Conservation (phyloP, 1,140 invertebrate species). For the Sminthurinus signatus region DNA sequence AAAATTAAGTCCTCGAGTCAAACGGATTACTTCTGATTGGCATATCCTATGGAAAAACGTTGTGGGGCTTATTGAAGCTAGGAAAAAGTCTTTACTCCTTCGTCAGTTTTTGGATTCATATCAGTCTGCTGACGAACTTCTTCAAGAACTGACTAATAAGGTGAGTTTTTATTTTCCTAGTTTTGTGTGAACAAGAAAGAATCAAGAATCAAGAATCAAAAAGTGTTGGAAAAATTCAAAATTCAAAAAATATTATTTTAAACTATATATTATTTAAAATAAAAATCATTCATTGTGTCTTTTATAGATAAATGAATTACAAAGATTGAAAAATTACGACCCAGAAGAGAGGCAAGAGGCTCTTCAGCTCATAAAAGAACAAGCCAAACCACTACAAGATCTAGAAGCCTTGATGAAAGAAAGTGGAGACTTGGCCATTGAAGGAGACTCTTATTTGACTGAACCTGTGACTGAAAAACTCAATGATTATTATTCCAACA, state of each 20-base stretch:
- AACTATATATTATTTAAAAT: too few relatives aligned
- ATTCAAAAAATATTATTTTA: not conserved
- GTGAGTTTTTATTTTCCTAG: too few relatives aligned
- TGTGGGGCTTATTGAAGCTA: not conserved
- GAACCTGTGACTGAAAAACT: constrained; percentile 10
- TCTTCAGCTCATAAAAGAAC: constrained; percentile 20
- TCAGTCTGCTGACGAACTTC: not conserved
- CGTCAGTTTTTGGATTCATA: not conserved
- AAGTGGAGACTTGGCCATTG: not conserved
- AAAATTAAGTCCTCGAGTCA: constrained; percentile 24
- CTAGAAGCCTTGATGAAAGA: constrained; percentile 22
- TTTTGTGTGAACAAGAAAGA: too few relatives aligned
- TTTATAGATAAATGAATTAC: too few relatives aligned
- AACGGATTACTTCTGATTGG: constrained; percentile 24
- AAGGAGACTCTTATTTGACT: constrained; percentile 4
- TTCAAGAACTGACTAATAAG: not conserved
- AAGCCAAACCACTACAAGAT: constrained; percentile 11
- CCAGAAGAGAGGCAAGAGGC: not conserved
- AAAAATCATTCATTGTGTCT: too few relatives aligned
- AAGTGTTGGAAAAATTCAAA: not conserved
- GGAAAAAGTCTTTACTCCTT: constrained; percentile 9
- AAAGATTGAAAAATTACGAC: not conserved
- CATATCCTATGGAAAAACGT: constrained; percentile 1
- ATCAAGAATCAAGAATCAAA: too few relatives aligned
- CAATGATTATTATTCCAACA: not conserved